A percentile compares a stretch with the other conserved stretches of the same genome.
Evolutionary conservation across 2,888 invertebrate genomes (phyloP).

Genomic region (Philopedon plagiatum): DNA sequence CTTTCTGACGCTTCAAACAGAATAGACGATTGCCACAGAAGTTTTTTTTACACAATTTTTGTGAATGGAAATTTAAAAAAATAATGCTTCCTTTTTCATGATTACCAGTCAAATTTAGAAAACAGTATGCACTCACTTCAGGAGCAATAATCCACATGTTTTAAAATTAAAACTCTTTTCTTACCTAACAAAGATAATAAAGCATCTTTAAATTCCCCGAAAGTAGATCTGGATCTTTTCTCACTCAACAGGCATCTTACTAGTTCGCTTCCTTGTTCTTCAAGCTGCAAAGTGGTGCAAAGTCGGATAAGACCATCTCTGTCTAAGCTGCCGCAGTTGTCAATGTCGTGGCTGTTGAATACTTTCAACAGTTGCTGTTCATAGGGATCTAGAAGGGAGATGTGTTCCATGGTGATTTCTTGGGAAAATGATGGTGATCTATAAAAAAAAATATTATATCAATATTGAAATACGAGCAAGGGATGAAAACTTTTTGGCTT

Average conservation of each 20-base stretch:
- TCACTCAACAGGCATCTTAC: conserved; percentile 74
- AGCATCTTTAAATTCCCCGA: conserved; percentile 83
- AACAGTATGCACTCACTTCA: too few relatives aligned
- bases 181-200: conserved; percentile 79
- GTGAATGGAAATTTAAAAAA: too few relatives aligned
- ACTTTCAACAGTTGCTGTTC: conserved; percentile 86
- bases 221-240: conserved; percentile 73
- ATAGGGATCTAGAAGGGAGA: conserved; percentile 76
- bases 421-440: neutral
- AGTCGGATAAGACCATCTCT: conserved; percentile 77
- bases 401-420: conserved; percentile 49
- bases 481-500: too few relatives aligned
- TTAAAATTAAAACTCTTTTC: too few relatives aligned
- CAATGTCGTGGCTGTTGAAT: conserved; percentile 84
- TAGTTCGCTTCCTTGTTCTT: conserved; percentile 76
- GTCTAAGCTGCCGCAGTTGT: conserved; percentile 79
- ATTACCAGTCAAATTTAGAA: too few relatives aligned
- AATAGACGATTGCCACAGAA: too few relatives aligned
- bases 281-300: conserved; percentile 84
- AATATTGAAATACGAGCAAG: neutral
- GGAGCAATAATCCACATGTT: too few relatives aligned
- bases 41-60: too few relatives aligned
- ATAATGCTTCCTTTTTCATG: too few relatives aligned
- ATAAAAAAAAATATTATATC: neutral
- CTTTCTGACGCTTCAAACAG: too few relatives aligned